Evolutionary conservation across 2,113 vertebrate species (phyloP), one percentile per base, ranked within the genome.

Genomic region (Plecotus auritus): DNA sequence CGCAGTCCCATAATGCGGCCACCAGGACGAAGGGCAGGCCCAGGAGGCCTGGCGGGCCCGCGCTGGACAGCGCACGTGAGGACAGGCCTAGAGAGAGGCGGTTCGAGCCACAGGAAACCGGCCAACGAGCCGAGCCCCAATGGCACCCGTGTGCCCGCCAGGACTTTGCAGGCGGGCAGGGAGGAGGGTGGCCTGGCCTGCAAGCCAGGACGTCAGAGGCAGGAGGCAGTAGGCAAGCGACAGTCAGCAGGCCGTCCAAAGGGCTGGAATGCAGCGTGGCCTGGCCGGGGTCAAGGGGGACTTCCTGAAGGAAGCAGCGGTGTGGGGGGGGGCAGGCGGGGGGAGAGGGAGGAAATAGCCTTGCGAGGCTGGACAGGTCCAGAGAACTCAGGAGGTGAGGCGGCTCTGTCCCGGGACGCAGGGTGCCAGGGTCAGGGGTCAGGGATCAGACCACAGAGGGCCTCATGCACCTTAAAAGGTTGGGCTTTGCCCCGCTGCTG

Each of bases 241-340:
- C 4, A 4, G 78, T 37, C 69, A 23, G 5, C 5, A 1, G 9
- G 2, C 22, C 7, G 0, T 51, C 22, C 28, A 0, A 59, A 0
- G 45, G 5, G 28, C 26, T 84, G 80, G 90, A 64, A 66, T 1
- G 35, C 37, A 40, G 22, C 7, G 0, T 0, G 4, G 3, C 28
- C 45, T 4, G 0, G 35, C 10, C 59, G 0, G 28, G 72, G 69
- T 51, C 56, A 69, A 69, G 37, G 8, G n/a, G 47, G 59, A 32
- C 69, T 69, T 76, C 69, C 70, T 45, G 35, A n/a, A 74, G 82
- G 91, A 56, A 85, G 87, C 0, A 0, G 26, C n/a, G n/a, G n/a
- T n/a, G n/a, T 4, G 4, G 35, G 4, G 56, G 54, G 10, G 12
- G n/a, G n/a, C n/a, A n/a, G n/a, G n/a, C n/a, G n/a, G 0, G 54